phyloP scores from a whole-genome alignment of 1,140 invertebrate species.

The Drosophila nikananu region DNA sequence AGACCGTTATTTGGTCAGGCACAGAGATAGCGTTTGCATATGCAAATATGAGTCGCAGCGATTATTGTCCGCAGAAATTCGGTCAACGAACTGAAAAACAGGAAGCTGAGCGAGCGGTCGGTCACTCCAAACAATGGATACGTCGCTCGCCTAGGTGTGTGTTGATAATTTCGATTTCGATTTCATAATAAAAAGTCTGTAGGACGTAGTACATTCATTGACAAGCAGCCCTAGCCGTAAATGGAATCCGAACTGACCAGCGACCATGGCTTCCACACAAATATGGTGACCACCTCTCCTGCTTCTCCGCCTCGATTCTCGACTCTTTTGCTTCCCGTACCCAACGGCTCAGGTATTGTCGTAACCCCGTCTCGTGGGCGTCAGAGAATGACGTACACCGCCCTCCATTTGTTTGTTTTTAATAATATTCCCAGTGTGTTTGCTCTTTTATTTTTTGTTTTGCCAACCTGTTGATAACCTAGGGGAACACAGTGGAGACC shows the following conservation, averaged over 20 bases:
- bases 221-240: constrained; percentile 49
- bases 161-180: constrained; percentile 66
- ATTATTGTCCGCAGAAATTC: constrained; percentile 54
- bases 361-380: constrained; percentile 47
- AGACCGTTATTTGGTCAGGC: constrained; percentile 24
- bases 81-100: constrained; percentile 69
- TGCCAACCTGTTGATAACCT: constrained; percentile 50
- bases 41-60: constrained; percentile 25
- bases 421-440: constrained; percentile 21
- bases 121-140: constrained; percentile 8
- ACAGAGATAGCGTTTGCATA: constrained; percentile 19
- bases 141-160: not conserved
- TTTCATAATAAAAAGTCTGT: constrained; percentile 47
- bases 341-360: constrained; percentile 15
- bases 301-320: not conserved
- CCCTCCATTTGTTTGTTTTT: constrained; percentile 34
- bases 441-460: constrained; percentile 14
- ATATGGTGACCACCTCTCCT: constrained; percentile 54
- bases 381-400: constrained; percentile 61
- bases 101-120: constrained; percentile 9
- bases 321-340: not conserved
- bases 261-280: constrained; percentile 62
- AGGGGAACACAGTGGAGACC: constrained; percentile 14
- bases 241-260: constrained; percentile 24
- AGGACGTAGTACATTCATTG: constrained; percentile 11